phyloP scores from a whole-genome alignment of 2,888 invertebrate species.

The Sinhomidia bicolor region DNA sequence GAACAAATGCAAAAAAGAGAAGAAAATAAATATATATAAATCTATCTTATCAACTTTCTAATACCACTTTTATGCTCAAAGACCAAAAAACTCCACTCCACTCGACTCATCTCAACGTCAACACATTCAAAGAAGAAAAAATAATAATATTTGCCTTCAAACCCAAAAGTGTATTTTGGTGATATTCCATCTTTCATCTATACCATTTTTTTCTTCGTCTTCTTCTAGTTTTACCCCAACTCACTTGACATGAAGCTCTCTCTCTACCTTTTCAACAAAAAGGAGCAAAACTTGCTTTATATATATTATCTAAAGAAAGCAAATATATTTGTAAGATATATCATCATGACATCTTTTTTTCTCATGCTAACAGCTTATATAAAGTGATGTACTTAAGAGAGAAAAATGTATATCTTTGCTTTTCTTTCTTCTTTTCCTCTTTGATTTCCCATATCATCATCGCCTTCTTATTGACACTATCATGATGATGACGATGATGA shows the following conservation, averaged over 20 bases:
- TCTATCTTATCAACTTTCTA: not conserved
- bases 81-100: too few relatives aligned
- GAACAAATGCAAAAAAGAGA: too few relatives aligned
- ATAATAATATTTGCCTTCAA: conserved; percentile 16
- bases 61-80: not conserved
- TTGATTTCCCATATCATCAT: conserved; percentile 31
- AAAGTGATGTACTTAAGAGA: too few relatives aligned
- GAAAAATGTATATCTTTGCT: too few relatives aligned
- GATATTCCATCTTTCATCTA: conserved; percentile 3
- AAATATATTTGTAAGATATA: too few relatives aligned
- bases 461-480: conserved; percentile 11
- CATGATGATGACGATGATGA: not conserved
- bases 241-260: not conserved
- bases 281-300: not conserved
- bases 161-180: not conserved
- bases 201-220: not conserved
- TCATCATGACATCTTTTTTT: too few relatives aligned
- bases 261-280: not conserved
- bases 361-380: too few relatives aligned
- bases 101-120: conserved; percentile 21
- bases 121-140: too few relatives aligned
- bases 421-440: not conserved
- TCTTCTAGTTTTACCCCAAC: not conserved
- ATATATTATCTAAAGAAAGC: too few relatives aligned
- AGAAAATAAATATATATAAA: conserved; percentile 2